Evolutionary conservation across 2,113 vertebrate genomes (phyloP), one percentile per base, ranked within the genome.

Genomic region (Podilymbus podiceps): DNA sequence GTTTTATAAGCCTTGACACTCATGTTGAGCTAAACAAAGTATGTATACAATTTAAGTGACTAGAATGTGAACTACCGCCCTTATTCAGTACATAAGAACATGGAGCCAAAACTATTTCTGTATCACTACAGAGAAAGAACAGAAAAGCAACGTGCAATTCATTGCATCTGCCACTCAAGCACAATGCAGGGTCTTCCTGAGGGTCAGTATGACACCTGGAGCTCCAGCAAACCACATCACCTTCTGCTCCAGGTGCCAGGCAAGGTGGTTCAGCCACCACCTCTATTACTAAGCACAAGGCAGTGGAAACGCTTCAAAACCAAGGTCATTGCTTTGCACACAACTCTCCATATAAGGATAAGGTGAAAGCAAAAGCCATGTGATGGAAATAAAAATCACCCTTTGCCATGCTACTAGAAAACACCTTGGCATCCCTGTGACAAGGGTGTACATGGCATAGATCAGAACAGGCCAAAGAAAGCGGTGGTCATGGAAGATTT

Each of bases 391-490:
- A 50, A 71, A 59, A 52, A n/a, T 19, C 5, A 38, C 6, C 49
- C 9, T 40, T 66, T 56, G 55, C 31, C 47, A 35, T 0, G 4
- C 44, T 58, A 7, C 22, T 27, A 38, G 42, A 15, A 76, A 62
- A 47, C 19, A 63, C 5, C 46, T 23, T n/a, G 38, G n/a, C 46
- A 42, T 14, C 21, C 20, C 55, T 56, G 46, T 6, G 49, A 60
- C 5, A 81, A 53, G n/a, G 17, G 5, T 12, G 20, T 9, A 69
- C 27, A 9, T 0, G 0, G 47, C 50, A 73, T 0, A 73, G 55
- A 77, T 22, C 33, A 91, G n/a, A 92, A n/a, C 11, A 69, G n/a
- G 33, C 3, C 44, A 62, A 50, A 49, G 42, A 53, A n/a, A 67
- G 42, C 56, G 35, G 27, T 10, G 17, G 53, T 15, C 13, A 47